These are phyloP conservation scores for Smithornis capensis DNA, from an alignment of 2,113 vertebrate species.

Conservation along the genomic window DNA sequence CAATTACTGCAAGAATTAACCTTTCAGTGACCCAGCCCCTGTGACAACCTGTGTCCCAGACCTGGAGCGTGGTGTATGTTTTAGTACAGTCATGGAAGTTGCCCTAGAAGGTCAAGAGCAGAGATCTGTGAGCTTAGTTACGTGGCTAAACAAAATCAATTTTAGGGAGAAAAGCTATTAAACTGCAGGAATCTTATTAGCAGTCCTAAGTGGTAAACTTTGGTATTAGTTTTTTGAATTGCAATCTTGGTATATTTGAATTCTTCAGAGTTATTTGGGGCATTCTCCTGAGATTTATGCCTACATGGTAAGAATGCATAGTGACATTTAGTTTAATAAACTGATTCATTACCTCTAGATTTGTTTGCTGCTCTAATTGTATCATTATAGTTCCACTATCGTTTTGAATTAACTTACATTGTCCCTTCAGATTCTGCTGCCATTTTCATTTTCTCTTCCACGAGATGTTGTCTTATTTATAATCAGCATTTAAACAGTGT, in stretches of 20 bases:
- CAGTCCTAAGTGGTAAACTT: neutral
- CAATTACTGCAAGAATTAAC: neutral
- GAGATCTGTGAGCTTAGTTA: neutral
- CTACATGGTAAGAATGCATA: neutral
- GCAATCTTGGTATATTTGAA: neutral
- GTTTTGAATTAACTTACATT: neutral
- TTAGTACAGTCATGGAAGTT: neutral
- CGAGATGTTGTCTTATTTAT: neutral
- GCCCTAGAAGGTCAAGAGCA: neutral
- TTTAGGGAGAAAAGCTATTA: conserved; percentile 16
- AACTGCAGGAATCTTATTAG: conserved; percentile 14
- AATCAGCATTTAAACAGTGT: neutral
- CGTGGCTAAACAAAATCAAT: neutral
- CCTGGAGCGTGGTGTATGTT: neutral
- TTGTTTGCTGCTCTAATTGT: conserved; percentile 24
- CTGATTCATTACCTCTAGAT: conserved; percentile 22
- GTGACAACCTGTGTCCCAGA: neutral
- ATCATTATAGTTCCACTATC: neutral
- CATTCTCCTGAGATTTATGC: conserved; percentile 6
- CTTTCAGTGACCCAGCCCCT: neutral
- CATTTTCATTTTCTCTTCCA: conserved; percentile 14
- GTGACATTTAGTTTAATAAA: conserved; percentile 29
- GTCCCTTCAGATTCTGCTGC: neutral
- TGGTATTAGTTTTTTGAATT: neutral
- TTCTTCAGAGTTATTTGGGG: neutral